phyloP scores from a whole-genome alignment of 2,113 vertebrate genomes.

The Nettapus auritus region DNA sequence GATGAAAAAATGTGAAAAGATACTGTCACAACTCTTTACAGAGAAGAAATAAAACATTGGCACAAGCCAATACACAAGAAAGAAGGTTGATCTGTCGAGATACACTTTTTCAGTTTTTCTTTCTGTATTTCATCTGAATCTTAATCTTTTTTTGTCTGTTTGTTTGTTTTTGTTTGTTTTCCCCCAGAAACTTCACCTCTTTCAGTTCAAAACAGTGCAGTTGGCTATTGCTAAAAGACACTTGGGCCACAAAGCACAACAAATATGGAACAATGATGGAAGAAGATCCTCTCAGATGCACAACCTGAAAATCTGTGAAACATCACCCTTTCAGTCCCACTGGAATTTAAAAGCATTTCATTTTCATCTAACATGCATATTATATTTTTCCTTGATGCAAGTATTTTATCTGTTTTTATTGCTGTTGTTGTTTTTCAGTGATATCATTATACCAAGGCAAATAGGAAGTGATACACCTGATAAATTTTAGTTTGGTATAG shows the following conservation, averaged over 20 bases:
- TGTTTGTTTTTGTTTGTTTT: background rate
- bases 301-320: background rate
- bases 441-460: background rate
- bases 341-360: background rate
- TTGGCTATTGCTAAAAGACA: background rate
- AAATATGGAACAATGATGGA: background rate
- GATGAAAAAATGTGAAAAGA: background rate
- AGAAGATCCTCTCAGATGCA: background rate
- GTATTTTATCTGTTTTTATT: background rate
- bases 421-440: background rate
- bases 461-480: background rate
- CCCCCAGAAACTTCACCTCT: background rate
- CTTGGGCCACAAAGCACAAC: background rate
- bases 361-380: background rate
- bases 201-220: background rate
- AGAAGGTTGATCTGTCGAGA: background rate
- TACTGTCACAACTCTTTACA: background rate
- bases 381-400: background rate
- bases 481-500: background rate
- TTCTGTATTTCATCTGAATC: background rate
- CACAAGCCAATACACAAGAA: background rate
- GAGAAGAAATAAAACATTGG: accelerated
- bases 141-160: background rate
- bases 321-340: background rate
- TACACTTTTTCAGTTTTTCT: background rate